phyloP scores from a whole-genome alignment of 2,113 vertebrate genomes.

The Chloropsis hardwickii region DNA sequence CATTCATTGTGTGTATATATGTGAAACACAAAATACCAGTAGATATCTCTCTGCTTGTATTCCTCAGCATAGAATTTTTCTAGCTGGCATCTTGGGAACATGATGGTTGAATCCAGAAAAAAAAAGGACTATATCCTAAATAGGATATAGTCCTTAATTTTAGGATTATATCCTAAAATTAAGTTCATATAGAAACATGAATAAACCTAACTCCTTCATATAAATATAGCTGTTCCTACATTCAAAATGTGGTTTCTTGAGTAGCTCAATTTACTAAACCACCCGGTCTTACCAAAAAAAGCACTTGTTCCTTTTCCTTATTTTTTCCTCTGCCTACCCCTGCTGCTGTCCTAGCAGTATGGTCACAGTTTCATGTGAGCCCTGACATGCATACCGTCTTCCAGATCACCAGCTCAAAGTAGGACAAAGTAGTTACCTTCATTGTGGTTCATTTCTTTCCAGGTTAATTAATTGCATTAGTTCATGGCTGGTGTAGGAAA shows the following conservation, averaged over 20 bases:
- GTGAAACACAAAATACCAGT: not conserved
- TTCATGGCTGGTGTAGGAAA: not conserved
- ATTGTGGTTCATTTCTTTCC: not conserved
- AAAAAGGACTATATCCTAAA: no score
- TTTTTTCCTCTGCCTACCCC: not conserved
- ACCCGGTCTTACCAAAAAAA: not conserved
- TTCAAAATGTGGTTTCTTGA: not conserved
- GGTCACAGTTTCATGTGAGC: not conserved
- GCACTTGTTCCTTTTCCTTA: fast-evolving
- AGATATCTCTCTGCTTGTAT: not conserved
- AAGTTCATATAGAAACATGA: not conserved
- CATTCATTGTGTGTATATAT: not conserved
- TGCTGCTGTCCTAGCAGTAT: not conserved
- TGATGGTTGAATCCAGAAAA: not conserved
- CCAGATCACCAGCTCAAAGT: not conserved
- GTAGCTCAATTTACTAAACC: not conserved
- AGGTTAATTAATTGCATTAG: not conserved
- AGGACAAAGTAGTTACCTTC: not conserved
- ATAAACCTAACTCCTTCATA: not conserved
- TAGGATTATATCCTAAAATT: not conserved
- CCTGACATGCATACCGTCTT: not conserved
- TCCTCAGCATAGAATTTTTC: not conserved
- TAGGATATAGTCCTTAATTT: no score
- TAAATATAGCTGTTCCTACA: not conserved
- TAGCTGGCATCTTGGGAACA: not conserved